These are phyloP conservation scores for Camponotus fellah DNA, from an alignment of 2,888 invertebrate genomes.

Conservation along the genomic window DNA sequence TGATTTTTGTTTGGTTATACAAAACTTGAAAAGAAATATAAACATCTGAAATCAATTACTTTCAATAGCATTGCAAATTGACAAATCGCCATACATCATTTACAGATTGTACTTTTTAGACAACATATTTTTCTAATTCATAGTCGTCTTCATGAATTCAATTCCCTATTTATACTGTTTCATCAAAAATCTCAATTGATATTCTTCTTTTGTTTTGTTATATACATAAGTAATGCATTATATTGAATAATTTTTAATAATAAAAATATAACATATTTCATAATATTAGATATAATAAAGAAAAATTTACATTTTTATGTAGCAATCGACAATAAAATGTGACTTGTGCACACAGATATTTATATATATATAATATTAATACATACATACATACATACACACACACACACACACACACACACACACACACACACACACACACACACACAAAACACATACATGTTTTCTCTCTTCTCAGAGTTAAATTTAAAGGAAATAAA, in stretches of 20 bases:
- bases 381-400: neutral
- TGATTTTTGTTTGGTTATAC: slow-evolving; percentile 24
- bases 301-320: neutral
- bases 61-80: slow-evolving; percentile 24
- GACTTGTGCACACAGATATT: neutral
- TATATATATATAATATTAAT: slow-evolving; percentile 7
- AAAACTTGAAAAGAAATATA: slow-evolving; percentile 1
- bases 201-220: slow-evolving; percentile 26
- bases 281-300: neutral
- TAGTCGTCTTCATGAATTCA: slow-evolving; percentile 10
- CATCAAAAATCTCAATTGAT: slow-evolving; percentile 35
- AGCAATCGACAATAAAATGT: neutral
- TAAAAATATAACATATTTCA: neutral
- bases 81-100: slow-evolving; percentile 42
- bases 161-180: slow-evolving; percentile 36
- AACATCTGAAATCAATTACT: slow-evolving; percentile 25
- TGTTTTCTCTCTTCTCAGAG: neutral
- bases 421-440: neutral
- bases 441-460: neutral
- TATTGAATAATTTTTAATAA: slow-evolving; percentile 15
- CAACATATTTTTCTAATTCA: slow-evolving; percentile 36
- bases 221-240: slow-evolving; percentile 14
- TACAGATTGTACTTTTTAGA: slow-evolving; percentile 25
- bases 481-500: neutral
- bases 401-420: no score